A percentile compares a stretch with the other conserved stretches of the same genome.
phyloP scores from a whole-genome alignment of 2,888 invertebrate genomes.

The Epicampocera succincta region DNA sequence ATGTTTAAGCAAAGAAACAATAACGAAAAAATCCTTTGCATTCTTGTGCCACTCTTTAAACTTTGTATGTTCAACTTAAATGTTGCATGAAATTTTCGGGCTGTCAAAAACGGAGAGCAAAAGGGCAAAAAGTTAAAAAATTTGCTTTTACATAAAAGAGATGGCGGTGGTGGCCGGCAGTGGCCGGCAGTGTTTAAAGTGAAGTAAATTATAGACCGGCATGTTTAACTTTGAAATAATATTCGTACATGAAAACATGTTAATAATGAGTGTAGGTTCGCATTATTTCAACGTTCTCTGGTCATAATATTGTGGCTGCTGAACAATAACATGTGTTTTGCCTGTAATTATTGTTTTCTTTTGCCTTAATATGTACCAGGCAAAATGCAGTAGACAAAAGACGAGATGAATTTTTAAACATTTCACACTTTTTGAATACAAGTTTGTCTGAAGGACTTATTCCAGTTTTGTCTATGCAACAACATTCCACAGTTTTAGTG shows the following conservation, averaged over 20 bases:
- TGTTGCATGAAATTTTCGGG: constrained; percentile 56
- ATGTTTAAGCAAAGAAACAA: constrained; percentile 6
- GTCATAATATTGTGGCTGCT: constrained; percentile 65
- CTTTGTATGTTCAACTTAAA: constrained; percentile 27
- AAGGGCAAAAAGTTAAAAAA: constrained; percentile 58
- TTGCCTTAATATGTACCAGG: constrained; percentile 14
- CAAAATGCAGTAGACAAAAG: constrained; percentile 42
- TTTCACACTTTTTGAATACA: constrained; percentile 4
- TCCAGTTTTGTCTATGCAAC: too few relatives aligned
- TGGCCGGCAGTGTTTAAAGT: constrained; percentile 78
- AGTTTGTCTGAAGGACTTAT: neutral
- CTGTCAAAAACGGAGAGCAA: constrained; percentile 44
- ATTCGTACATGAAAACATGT: constrained; percentile 81
- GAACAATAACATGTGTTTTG: constrained; percentile 66
- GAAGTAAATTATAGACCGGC: constrained; percentile 82
- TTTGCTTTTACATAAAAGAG: neutral
- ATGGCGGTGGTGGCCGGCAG: constrained; percentile 45
- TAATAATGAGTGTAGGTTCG: constrained; percentile 79
- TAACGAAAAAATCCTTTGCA: constrained; percentile 25
- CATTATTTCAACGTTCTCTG: constrained; percentile 67
- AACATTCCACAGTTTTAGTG: too few relatives aligned
- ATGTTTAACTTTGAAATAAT: constrained; percentile 81
- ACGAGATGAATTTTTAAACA: constrained; percentile 33
- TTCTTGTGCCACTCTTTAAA: constrained; percentile 30
- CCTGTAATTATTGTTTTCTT: constrained; percentile 54